Evolutionary conservation across 2,888 invertebrate genomes (phyloP), one percentile per base, ranked within the genome.

Genomic region (Andrena dorsata): DNA sequence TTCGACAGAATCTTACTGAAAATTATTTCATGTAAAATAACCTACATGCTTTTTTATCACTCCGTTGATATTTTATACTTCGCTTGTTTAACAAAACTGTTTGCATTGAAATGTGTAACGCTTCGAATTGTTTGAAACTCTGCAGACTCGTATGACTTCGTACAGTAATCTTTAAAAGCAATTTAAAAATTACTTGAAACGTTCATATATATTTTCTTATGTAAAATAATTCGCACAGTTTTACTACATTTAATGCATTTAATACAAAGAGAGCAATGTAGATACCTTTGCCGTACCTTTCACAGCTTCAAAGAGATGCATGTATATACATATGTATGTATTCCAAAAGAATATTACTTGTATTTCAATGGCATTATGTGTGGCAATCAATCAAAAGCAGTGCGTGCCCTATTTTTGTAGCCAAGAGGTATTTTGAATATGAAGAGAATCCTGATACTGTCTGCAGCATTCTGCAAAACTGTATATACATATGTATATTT

Each of bases 371-470:
- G 75, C 66, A 66, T 82, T 86, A 76, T 53, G 56, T 70, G 63
- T 72, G 71, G 88, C 81, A 85, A 84, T 82, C 71, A 87, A 81
- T 78, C 79, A 83, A 85, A 85, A 81, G 51, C 66, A 66, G 60
- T 53, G 66, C 68, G 72, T 70, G 79, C 72, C 74, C 77, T 87
- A 87, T 87, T 87, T 87, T 87, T 87, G 60, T 87, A 87, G 76
- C 23, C 65, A 35, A 80, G 81, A 87, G 41, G 72, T 87, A 87
- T 87, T 87, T 87, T 87, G 77, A 87, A 87, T 85, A 87, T 73
- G 71, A 81, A 30, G 28, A 63, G 32, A 60, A 84, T 81, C 83
- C 82, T 74, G 70, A 73, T 77, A 77, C 83, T 80, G 47, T 64
- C 69, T 73, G 51, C 80, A 86, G 64, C 49, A 64, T 75, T 76